Conservation (phyloP, 2,888 invertebrate species). For the Catocala fraxini region DNA sequence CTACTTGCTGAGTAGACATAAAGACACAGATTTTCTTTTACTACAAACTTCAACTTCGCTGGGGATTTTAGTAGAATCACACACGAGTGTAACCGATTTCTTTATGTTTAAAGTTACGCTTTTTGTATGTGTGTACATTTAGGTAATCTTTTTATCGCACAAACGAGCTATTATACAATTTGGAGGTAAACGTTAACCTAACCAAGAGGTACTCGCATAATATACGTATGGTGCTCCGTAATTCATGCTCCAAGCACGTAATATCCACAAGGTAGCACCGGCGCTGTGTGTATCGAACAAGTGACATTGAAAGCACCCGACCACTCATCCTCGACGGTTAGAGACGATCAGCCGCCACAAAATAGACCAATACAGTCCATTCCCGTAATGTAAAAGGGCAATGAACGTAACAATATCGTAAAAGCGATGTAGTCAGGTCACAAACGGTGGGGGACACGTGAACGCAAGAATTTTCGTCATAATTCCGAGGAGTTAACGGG, state of each 20-base stretch:
- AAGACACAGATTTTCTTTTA: too few relatives aligned
- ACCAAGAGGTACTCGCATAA: constrained; percentile 10
- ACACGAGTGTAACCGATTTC: too few relatives aligned
- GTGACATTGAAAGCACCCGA: constrained; percentile 25
- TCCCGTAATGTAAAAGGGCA: constrained; percentile 59
- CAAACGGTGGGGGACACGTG: constrained; percentile 58
- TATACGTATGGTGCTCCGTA: constrained; percentile 5
- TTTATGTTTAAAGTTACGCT: background rate
- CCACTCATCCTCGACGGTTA: constrained; percentile 42
- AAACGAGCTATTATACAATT: constrained; percentile 14
- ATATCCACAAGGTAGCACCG: constrained; percentile 6
- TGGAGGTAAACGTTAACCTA: constrained; percentile 16
- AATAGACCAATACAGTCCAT: constrained; percentile 52
- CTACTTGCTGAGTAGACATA: too few relatives aligned
- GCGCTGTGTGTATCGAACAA: constrained; percentile 25
- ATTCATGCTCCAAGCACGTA: constrained; percentile 19
- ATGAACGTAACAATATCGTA: constrained; percentile 66
- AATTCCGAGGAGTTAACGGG: constrained; percentile 70
- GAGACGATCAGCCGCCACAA: constrained; percentile 41
- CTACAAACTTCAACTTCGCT: too few relatives aligned
- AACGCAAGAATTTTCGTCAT: constrained; percentile 68
- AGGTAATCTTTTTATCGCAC: constrained; percentile 5
- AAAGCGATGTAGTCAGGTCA: constrained; percentile 56
- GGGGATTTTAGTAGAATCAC: too few relatives aligned
- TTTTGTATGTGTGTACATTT: background rate